A percentile compares a stretch with the other conserved stretches of the same genome.
phyloP scores from a whole-genome alignment of 2,797 vertebrate species.

The Neoniphon sammara region DNA sequence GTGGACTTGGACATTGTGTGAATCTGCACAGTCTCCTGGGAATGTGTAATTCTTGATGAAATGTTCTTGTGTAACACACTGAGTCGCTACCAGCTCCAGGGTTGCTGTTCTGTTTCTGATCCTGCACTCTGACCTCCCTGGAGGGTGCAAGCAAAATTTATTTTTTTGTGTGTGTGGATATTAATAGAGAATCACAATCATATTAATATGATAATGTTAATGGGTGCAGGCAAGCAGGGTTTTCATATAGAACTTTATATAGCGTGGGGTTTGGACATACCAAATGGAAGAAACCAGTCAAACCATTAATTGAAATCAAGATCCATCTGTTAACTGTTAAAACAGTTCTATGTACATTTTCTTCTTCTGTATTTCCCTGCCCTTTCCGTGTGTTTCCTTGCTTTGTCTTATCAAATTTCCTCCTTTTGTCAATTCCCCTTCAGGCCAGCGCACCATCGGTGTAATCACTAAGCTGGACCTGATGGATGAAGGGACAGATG shows the following conservation, averaged over 20 bases:
- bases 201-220: not conserved
- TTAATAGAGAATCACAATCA: too few relatives aligned
- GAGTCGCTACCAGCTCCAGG: not conserved
- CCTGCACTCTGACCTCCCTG: not conserved
- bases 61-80: too few relatives aligned
- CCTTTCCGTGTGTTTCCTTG: not conserved
- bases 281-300: not conserved
- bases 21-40: not conserved
- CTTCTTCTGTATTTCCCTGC: not conserved
- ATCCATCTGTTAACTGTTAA: not conserved
- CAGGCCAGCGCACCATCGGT: conserved; percentile 92
- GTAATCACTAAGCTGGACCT: conserved; percentile 96
- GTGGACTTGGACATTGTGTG: not conserved
- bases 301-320: not conserved
- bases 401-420: not conserved
- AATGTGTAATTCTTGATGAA: too few relatives aligned
- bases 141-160: not conserved
- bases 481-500: conserved; percentile 95
- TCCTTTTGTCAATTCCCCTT: not conserved
- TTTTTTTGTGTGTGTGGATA: too few relatives aligned
- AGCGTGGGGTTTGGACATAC: not conserved
- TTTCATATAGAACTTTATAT: not conserved
- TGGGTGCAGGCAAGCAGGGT: not conserved
- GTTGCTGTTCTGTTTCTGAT: not conserved
- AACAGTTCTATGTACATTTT: not conserved